Evolutionary conservation across 2,888 invertebrate genomes (phyloP).

Genomic region (Apamea sordens): DNA sequence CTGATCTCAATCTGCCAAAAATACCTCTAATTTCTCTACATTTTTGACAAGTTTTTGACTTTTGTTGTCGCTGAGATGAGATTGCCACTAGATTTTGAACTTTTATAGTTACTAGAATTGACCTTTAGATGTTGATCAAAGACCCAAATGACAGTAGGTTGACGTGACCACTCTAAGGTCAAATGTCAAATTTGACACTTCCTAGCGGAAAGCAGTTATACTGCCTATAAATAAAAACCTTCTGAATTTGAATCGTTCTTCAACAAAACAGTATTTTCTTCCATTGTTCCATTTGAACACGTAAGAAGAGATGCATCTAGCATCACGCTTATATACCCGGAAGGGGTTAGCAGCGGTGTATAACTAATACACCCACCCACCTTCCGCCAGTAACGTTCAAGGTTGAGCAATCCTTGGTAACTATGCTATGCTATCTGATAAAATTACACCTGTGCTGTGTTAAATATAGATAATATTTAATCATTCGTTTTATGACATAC

Average conservation of each 20-base stretch:
- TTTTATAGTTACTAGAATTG: no score
- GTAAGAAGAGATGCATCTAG: neutral
- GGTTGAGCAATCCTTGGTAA: neutral
- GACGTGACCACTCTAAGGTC: neutral
- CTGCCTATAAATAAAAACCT: neutral
- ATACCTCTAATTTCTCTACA: no score
- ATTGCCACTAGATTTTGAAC: no score
- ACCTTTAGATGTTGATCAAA: neutral
- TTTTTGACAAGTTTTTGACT: no score
- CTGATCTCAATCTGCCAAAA: no score
- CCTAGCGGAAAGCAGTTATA: neutral
- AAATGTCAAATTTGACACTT: neutral
- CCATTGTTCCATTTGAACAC: neutral
- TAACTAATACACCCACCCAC: neutral
- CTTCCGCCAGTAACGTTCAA: neutral
- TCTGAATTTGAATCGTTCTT: neutral
- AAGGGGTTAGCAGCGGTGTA: neutral
- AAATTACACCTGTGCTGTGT: neutral
- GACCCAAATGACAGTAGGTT: neutral
- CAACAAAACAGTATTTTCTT: neutral
- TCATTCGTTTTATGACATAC: neutral
- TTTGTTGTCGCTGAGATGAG: no score
- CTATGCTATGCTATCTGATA: neutral
- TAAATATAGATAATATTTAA: conserved; percentile 7
- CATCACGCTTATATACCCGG: neutral